Evolutionary conservation across 2,888 invertebrate species (phyloP).

Genomic region (Cybosia mesomella): DNA sequence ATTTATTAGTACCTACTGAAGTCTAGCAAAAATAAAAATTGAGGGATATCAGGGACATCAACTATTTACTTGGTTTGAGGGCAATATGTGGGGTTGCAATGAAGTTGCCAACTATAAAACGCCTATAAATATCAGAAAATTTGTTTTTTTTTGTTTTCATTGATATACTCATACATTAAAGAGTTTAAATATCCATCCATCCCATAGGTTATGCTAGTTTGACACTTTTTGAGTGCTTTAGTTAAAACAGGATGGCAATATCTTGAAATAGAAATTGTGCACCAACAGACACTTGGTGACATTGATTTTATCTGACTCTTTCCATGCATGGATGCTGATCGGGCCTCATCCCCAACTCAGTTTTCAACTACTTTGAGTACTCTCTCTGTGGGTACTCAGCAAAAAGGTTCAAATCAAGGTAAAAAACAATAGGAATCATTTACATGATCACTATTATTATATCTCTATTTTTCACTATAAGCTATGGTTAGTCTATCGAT

Average conservation of each 20-base stretch:
- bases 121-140: background rate
- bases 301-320: background rate
- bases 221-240: background rate
- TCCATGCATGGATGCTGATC: too few relatives aligned
- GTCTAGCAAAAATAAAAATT: background rate
- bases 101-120: background rate
- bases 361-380: too few relatives aligned
- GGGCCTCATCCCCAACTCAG: too few relatives aligned
- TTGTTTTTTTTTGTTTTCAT: background rate
- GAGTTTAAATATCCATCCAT: too few relatives aligned
- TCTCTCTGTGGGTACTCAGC: too few relatives aligned
- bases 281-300: too few relatives aligned
- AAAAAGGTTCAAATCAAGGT: too few relatives aligned
- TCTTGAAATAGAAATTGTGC: background rate
- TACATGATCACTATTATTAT: too few relatives aligned
- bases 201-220: too few relatives aligned
- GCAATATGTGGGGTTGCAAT: background rate
- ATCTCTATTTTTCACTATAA: too few relatives aligned
- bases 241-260: background rate
- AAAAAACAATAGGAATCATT: too few relatives aligned
- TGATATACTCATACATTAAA: background rate
- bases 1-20: background rate
- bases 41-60: background rate
- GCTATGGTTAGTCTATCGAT: too few relatives aligned
- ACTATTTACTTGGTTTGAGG: background rate